A percentile compares a stretch with the other conserved stretches of the same genome.
Evolutionary conservation across 1,140 invertebrate species (phyloP).

Genomic region (Drosophila busckii): DNA sequence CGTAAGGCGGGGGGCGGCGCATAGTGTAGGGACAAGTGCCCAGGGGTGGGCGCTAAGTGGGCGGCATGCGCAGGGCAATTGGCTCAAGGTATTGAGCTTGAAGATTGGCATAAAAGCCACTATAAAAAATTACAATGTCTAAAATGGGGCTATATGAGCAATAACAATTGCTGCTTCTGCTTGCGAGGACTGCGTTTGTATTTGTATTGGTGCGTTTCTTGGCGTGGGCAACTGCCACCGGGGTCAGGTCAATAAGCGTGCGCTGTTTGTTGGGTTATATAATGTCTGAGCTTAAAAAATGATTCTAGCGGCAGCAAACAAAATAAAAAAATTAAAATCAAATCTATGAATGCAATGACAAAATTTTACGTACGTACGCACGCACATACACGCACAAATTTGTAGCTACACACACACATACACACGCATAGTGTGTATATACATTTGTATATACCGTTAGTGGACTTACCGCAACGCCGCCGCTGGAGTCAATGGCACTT

Average conservation of each 20-base stretch:
- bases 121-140: conserved; percentile 5
- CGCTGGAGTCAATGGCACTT: conserved; percentile 16
- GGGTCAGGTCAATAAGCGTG: conserved; percentile 44
- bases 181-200: background rate
- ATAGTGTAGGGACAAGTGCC: too few relatives aligned
- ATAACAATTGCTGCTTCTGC: conserved; percentile 18
- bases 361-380: background rate
- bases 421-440: background rate
- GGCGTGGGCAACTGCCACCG: background rate
- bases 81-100: conserved; percentile 5
- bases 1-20: too few relatives aligned
- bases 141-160: conserved; percentile 7
- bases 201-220: background rate
- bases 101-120: conserved; percentile 34
- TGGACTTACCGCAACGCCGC: conserved; percentile 19
- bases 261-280: conserved; percentile 36
- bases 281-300: conserved; percentile 39
- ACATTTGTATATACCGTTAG: background rate
- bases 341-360: background rate
- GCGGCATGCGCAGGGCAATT: conserved; percentile 29
- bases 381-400: background rate
- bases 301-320: conserved; percentile 26
- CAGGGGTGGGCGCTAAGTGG: background rate
- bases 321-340: conserved; percentile 10
- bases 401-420: background rate